phyloP scores from a whole-genome alignment of 2,113 vertebrate species.

The Corythornis vintsioides region DNA sequence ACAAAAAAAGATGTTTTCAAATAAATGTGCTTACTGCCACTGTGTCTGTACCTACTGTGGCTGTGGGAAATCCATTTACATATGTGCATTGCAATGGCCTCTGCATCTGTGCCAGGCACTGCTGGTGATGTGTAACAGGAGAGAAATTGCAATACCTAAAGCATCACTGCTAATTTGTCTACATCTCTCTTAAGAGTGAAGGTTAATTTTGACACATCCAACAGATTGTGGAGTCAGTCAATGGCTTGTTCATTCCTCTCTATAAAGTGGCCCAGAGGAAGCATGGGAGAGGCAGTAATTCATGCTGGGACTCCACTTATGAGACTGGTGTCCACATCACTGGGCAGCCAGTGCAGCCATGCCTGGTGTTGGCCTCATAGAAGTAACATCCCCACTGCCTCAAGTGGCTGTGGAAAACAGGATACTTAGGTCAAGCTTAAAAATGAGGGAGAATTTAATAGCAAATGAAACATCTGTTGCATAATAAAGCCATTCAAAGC shows the following conservation, averaged over 20 bases:
- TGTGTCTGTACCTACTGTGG: background rate
- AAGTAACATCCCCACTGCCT: background rate
- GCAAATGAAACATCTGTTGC: background rate
- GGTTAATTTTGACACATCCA: background rate
- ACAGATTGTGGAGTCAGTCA: background rate
- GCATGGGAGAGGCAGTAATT: background rate
- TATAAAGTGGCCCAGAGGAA: background rate
- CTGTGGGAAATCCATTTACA: background rate
- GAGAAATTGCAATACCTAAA: background rate
- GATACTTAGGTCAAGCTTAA: background rate
- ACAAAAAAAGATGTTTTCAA: background rate
- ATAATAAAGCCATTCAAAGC: background rate
- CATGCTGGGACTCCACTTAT: background rate
- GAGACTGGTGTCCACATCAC: background rate
- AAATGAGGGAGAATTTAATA: background rate
- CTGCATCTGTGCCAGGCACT: background rate
- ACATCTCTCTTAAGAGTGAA: background rate
- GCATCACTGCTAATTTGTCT: background rate
- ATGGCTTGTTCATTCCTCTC: background rate
- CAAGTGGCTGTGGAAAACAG: background rate
- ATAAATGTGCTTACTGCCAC: background rate
- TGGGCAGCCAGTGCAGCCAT: accelerated
- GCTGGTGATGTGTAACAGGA: background rate
- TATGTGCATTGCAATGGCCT: background rate
- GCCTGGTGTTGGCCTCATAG: background rate